Percentiles rank a stretch among this genome's conserved stretches.
phyloP scores from a whole-genome alignment of 2,888 invertebrate species.

The Melinaea marsaeus region DNA sequence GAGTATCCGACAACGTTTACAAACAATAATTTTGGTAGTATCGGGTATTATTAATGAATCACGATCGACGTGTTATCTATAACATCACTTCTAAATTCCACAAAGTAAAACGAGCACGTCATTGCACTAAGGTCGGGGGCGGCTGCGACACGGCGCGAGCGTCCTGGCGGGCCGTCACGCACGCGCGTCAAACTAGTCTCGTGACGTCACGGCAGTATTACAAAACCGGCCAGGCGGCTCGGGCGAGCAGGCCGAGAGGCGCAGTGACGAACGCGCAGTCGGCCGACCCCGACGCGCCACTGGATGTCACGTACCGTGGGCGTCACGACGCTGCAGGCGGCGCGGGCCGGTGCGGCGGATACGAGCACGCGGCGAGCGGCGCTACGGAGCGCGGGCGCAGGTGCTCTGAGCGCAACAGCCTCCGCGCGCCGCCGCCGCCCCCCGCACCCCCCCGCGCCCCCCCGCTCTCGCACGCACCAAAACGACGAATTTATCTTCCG shows the following conservation, averaged over 20 bases:
- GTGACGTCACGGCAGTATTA: conserved; percentile 75
- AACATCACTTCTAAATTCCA: conserved; percentile 28
- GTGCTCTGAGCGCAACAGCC: conserved; percentile 84
- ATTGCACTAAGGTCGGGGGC: conserved; percentile 72
- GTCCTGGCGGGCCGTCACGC: conserved; percentile 72
- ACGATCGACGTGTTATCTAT: conserved; percentile 28
- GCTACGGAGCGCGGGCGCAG: conserved; percentile 81
- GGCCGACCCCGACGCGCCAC: conserved; percentile 74
- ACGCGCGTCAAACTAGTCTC: conserved; percentile 74
- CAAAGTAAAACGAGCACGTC: conserved; percentile 65
- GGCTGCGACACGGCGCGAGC: conserved; percentile 58
- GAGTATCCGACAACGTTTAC: conserved; percentile 9
- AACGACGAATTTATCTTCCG: conserved; percentile 76
- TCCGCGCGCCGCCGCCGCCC: conserved; percentile 78
- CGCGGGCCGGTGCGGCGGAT: conserved; percentile 61
- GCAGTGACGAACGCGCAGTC: conserved; percentile 74
- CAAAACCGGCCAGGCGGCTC: conserved; percentile 72
- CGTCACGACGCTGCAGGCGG: conserved; percentile 66
- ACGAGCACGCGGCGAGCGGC: conserved; percentile 75
- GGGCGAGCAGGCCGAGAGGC: conserved; percentile 56
- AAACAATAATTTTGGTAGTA: conserved; percentile 5
- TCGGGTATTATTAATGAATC: conserved; percentile 15
- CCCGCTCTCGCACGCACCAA: conserved; percentile 71
- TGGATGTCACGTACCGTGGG: conserved; percentile 69
- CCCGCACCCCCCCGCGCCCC: conserved; percentile 70